Percentiles rank a stretch among this genome's conserved stretches.
Conservation (phyloP, 2,797 vertebrate species). For the Avahi laniger region DNA sequence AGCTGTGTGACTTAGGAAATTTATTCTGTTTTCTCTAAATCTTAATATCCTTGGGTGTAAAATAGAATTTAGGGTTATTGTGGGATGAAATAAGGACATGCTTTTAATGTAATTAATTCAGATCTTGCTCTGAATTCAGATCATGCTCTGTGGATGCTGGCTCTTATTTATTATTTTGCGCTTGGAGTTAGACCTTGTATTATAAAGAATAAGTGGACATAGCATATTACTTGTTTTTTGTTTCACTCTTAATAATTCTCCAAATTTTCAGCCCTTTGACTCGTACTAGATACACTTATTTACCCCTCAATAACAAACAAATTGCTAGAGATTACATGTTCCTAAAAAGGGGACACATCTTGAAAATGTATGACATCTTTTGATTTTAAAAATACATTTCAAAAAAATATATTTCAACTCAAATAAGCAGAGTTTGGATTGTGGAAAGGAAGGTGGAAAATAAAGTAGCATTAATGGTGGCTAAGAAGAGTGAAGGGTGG, state of each 20-base stretch:
- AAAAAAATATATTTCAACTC: neutral
- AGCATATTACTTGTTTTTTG: slow-evolving; percentile 14
- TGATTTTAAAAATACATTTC: slow-evolving; percentile 8
- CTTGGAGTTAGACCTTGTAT: neutral
- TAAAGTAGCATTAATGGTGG: neutral
- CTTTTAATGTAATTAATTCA: slow-evolving; percentile 8
- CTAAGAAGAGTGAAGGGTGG: neutral
- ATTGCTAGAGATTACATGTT: neutral
- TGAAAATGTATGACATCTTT: neutral
- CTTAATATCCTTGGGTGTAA: neutral
- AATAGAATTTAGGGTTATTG: neutral
- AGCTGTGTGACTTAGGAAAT: neutral
- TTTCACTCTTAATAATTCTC: neutral
- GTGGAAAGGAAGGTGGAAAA: neutral
- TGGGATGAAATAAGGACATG: neutral
- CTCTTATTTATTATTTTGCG: neutral
- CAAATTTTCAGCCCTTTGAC: neutral
- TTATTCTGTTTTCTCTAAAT: neutral
- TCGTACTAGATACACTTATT: neutral
- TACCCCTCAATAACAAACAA: neutral
- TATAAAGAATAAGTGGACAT: neutral
- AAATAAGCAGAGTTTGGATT: neutral
- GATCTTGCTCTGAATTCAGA: neutral
- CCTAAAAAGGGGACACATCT: neutral
- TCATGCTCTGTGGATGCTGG: neutral